Base-by-base conservation (phyloP, 2,888 invertebrate species). In the Bugula neritina region DNA sequence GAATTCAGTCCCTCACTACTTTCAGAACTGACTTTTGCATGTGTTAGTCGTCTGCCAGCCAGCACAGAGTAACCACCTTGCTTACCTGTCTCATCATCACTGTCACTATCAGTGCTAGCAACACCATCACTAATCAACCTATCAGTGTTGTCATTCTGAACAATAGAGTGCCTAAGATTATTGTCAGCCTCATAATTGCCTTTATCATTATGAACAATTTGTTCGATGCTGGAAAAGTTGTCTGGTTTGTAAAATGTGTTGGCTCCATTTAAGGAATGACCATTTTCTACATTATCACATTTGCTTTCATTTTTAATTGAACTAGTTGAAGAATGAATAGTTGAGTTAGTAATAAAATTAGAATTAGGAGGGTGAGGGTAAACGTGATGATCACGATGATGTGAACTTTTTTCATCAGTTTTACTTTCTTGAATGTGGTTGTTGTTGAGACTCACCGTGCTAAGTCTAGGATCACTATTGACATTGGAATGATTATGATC, bases 1-100 rank as follows among this genome's bases (percentile, higher is more conserved):
- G 63, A 63, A 13, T 63, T 31, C 2, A 21, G 13, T n/a, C 31
- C 63, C 13, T 63, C 63, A 5, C 25, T 25, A 31, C 31, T 31
- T 10, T 13, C 17, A 57, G 10, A 13, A 21, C n/a, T 23, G 52
- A 13, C 21, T 52, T 10, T 52, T 31, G 10, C 63, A 31, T 31
- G 10, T 2, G 27, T 5, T 2, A 63, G 13, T 63, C 63, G 21
- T n/a, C 31, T 27, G 13, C 63, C 63, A 27, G 63, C 31, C 31
- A 63, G 3, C 21, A 63, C 21, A 5, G 63, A 63, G 63, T 63
- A 63, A 27, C 63, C 63, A 63, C 63, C 63, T 13, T 27, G 2
- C 27, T 63, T 63, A 13, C 63, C 63, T 31, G 29, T 10, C 27
- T 63, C 63, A 13, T 31, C 63, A 63, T 31, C 63, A 63, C 13